Percentiles rank a stretch among this genome's conserved stretches.
phyloP scores from a whole-genome alignment of 35 echinoderm and acorn worm genomes.

The Heliocidaris tuberculata region DNA sequence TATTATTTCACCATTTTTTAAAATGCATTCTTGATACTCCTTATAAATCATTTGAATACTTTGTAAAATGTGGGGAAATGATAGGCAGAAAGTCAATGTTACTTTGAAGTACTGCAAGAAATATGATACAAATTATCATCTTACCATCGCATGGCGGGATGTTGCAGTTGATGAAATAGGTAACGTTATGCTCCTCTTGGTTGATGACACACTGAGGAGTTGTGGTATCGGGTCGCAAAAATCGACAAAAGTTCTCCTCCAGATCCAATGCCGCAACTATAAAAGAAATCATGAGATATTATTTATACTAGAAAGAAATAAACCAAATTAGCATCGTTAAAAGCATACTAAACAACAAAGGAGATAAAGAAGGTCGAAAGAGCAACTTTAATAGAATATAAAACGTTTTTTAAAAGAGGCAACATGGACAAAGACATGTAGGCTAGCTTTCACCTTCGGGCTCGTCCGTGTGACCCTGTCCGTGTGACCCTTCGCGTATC shows the following conservation, averaged over 20 bases:
- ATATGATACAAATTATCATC: background rate
- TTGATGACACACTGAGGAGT: conserved; percentile 54
- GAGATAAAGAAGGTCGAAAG: background rate
- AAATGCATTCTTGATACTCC: too few species aligned
- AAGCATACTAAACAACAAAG: background rate
- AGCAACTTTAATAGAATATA: background rate
- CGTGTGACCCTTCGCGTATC: too few species aligned
- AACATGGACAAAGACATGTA: too few species aligned
- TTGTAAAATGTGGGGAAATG: too few species aligned
- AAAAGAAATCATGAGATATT: background rate
- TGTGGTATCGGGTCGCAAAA: background rate
- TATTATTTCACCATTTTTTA: too few species aligned
- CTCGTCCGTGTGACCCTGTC: too few species aligned
- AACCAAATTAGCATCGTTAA: background rate
- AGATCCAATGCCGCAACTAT: conserved; percentile 34
- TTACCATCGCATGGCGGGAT: conserved; percentile 63
- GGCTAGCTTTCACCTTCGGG: too few species aligned
- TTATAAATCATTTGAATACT: too few species aligned
- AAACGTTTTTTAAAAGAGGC: too few species aligned
- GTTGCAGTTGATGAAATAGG: conserved; percentile 40
- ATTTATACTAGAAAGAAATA: background rate
- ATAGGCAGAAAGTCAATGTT: too few species aligned
- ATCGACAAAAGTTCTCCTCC: conserved; percentile 58
- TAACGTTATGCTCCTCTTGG: conserved; percentile 27
- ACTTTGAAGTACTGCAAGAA: too few species aligned